Evolutionary conservation across 2,888 invertebrate genomes (phyloP), one percentile per base, ranked within the genome.

Genomic region (Dilophus febrilis): DNA sequence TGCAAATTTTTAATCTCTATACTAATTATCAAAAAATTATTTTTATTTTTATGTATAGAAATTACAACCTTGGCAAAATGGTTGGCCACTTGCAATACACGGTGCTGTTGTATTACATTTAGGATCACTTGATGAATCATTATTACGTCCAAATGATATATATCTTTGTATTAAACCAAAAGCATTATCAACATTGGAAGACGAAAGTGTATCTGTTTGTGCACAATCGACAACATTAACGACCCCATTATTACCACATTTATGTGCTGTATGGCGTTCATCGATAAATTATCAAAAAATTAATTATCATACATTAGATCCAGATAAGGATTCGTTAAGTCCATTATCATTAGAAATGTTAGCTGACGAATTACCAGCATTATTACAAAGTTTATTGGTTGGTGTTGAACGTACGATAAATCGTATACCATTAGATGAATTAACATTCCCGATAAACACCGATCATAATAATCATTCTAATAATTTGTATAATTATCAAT

Each of bases 341-440:
- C 53, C 55, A 53, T 52, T 58, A 48, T 52, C 56, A 46, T 55
- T 61, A 47, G 61, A 64, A 49, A 61, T 60, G 51, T 49, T 56
- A 52, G 50, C 56, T 44, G 66, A 66, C 47, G 71, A 74, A 47
- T 56, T 77, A 47, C 73, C 74, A 35, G 70, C 72, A 48, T 66
- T 76, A 47, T 65, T 78, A 48, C 73, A 73, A 53, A 74, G 70
- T 51, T 63, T 78, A 40, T 63, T 78, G 37, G 70, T 78, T 39
- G 73, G 74, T 42, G 75, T 78, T 39, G 78, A 78, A 57, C 71
- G 73, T 43, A 75, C 74, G 47, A 74, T 78, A 51, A 74, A 74
- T 51, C 65, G 77, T 44, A 70, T 78, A 46, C 71, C 71, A 44
- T 56, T 77, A 47, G 77, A 77, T 57, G 74, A 75, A 48, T 58